These are phyloP conservation scores for Fopius arisanus DNA, from an alignment of 1,140 invertebrate genomes.

Conservation along the genomic window DNA sequence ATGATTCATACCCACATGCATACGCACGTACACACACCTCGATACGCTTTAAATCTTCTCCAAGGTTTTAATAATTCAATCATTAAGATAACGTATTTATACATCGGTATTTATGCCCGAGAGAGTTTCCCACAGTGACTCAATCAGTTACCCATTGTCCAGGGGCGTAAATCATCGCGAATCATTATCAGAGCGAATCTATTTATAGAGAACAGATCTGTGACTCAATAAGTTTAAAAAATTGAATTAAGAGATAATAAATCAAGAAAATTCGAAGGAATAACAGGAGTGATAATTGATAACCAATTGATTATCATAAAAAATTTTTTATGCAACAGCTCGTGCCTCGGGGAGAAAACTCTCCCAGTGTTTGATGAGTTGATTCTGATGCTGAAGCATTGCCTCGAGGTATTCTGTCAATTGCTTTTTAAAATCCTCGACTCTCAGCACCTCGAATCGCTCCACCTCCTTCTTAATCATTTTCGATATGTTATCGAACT, in stretches of 20 bases:
- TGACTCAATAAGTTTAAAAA: background rate
- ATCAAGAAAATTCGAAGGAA: too few relatives aligned
- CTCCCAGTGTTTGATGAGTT: slow-evolving; percentile 96
- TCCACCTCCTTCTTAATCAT: slow-evolving; percentile 97
- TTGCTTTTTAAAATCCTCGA: slow-evolving; percentile 90
- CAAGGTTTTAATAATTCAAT: background rate
- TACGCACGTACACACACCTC: background rate
- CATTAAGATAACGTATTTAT: slow-evolving; percentile 1
- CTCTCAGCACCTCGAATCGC: slow-evolving; percentile 86
- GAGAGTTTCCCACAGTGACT: background rate
- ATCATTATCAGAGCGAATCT: background rate
- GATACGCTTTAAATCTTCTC: background rate
- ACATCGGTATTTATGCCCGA: background rate
- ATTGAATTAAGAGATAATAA: background rate
- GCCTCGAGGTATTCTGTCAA: slow-evolving; percentile 93
- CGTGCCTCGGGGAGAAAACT: slow-evolving; percentile 92
- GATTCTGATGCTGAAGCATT: slow-evolving; percentile 93
- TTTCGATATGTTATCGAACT: slow-evolving; percentile 95
- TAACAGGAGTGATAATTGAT: too few relatives aligned
- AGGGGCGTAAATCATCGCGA: background rate
- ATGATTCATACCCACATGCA: background rate
- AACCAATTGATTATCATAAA: background rate
- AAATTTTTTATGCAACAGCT: slow-evolving; percentile 75
- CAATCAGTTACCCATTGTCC: background rate
- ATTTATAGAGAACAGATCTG: background rate